Percentiles rank a stretch among this genome's conserved stretches.
Evolutionary conservation across 1,140 invertebrate species (phyloP).

Genomic region (Atta cephalotes): DNA sequence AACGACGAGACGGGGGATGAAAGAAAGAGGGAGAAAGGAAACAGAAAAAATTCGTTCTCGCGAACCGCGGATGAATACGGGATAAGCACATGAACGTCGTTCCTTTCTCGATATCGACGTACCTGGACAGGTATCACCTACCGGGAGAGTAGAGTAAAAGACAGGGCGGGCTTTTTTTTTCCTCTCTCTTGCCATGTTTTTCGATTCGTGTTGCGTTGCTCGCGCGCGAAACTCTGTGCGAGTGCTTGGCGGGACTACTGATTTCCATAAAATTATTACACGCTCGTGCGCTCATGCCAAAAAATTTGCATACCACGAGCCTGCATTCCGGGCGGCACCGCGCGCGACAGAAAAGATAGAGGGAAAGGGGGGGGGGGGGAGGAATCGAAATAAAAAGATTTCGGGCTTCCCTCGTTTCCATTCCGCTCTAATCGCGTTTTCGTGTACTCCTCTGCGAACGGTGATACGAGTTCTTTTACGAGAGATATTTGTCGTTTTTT

Average conservation of each 20-base stretch:
- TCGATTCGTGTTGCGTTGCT: conserved; percentile 15
- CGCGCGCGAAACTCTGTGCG: conserved; percentile 58
- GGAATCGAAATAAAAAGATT: conserved; percentile 62
- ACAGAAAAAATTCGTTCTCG: background rate
- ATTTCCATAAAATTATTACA: conserved; percentile 77
- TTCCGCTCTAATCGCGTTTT: conserved; percentile 71
- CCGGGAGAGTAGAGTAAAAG: background rate
- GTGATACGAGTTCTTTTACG: conserved; percentile 4
- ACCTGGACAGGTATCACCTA: background rate
- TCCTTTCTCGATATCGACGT: conserved; percentile 27
- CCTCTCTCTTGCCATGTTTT: background rate
- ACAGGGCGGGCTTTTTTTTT: background rate
- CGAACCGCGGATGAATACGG: conserved; percentile 47
- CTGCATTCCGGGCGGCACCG: background rate
- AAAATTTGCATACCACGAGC: conserved; percentile 73
- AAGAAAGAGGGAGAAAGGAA: background rate
- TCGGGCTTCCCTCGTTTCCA: conserved; percentile 33
- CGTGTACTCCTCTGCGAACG: conserved; percentile 50
- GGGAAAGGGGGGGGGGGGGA: too few species aligned
- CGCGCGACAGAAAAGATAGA: background rate
- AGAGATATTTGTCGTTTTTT: conserved; percentile 55
- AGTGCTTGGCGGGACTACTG: conserved; percentile 59
- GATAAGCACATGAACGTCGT: conserved; percentile 38
- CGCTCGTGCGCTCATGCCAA: conserved; percentile 34
- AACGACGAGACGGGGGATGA: background rate